These are phyloP conservation scores for Drosophila funebris DNA, from an alignment of 1,140 invertebrate genomes.

Conservation along the genomic window DNA sequence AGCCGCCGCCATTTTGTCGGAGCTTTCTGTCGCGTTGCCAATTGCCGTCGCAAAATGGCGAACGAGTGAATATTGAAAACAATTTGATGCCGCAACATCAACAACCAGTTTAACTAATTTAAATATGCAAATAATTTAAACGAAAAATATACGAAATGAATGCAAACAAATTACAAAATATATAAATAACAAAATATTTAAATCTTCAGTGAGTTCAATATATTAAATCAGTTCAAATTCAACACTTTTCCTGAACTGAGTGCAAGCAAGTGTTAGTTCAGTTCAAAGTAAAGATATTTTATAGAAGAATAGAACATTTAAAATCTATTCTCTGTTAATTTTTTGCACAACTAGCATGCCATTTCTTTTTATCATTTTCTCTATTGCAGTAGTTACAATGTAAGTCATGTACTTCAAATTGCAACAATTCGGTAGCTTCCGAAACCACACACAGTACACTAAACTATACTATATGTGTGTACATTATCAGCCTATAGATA, in stretches of 20 bases:
- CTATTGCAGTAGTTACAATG: not conserved
- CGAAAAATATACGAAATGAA: not conserved
- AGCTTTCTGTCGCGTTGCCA: constrained; percentile 29
- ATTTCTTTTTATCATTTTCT: not conserved
- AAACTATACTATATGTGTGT: not conserved
- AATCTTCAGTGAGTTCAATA: not conserved
- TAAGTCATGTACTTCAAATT: not conserved
- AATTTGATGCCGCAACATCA: not conserved
- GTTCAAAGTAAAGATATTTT: too few relatives aligned
- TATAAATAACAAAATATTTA: not conserved
- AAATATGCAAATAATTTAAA: not conserved
- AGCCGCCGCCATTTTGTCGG: constrained; percentile 53
- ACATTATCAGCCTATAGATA: not conserved
- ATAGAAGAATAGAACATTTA: too few relatives aligned
- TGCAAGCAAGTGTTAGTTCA: too few relatives aligned
- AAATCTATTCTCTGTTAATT: too few relatives aligned
- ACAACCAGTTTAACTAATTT: constrained; percentile 1
- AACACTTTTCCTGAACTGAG: not conserved
- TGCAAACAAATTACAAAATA: not conserved
- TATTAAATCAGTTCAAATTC: not conserved
- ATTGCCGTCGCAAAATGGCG: constrained; percentile 57
- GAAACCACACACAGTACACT: not conserved
- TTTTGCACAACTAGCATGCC: not conserved
- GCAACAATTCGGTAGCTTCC: constrained; percentile 8
- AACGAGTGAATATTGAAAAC: constrained; percentile 16